A percentile compares a stretch with the other conserved stretches of the same genome.
Evolutionary conservation across 35 echinoderm and acorn worm genomes (phyloP).

Genomic region (Ptychodera flava): DNA sequence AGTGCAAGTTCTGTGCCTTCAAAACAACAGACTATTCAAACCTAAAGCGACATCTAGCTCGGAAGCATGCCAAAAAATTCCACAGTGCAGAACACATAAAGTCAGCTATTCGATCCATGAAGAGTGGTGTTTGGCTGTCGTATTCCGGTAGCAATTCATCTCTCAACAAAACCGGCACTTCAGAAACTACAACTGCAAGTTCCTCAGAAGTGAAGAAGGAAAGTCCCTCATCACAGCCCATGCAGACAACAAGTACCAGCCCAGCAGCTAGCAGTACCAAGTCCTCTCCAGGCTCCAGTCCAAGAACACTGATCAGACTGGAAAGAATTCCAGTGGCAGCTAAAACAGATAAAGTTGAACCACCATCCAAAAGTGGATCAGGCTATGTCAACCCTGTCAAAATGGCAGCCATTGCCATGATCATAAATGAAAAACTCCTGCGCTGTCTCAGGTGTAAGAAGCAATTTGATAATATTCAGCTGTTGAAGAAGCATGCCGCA

Average conservation of each 20-base stretch:
- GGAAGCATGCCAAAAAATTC: conserved; percentile 92
- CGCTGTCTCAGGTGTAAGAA: conserved; percentile 86
- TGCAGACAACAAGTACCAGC: neutral
- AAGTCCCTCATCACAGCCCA: neutral
- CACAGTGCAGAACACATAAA: conserved; percentile 81
- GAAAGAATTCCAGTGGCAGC: neutral
- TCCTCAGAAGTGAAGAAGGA: neutral
- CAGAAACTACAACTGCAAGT: neutral
- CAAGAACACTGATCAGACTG: neutral
- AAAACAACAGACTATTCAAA: conserved; percentile 94
- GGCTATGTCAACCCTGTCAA: conserved; percentile 42
- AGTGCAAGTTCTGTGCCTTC: conserved; percentile 72
- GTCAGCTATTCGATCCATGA: conserved; percentile 83
- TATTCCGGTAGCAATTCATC: neutral
- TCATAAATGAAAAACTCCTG: conserved; percentile 83
- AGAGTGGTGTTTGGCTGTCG: conserved; percentile 19
- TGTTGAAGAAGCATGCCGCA: conserved; percentile 73
- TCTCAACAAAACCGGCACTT: neutral
- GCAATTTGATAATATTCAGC: conserved; percentile 54
- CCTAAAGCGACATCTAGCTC: conserved; percentile 87
- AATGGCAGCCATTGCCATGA: conserved; percentile 33
- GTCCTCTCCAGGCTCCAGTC: neutral
- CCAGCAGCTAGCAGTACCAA: neutral
- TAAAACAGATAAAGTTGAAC: neutral
- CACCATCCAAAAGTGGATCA: conserved; percentile 15